Base-by-base conservation (phyloP, 2,888 invertebrate genomes). In the Octodonta nipae region DNA sequence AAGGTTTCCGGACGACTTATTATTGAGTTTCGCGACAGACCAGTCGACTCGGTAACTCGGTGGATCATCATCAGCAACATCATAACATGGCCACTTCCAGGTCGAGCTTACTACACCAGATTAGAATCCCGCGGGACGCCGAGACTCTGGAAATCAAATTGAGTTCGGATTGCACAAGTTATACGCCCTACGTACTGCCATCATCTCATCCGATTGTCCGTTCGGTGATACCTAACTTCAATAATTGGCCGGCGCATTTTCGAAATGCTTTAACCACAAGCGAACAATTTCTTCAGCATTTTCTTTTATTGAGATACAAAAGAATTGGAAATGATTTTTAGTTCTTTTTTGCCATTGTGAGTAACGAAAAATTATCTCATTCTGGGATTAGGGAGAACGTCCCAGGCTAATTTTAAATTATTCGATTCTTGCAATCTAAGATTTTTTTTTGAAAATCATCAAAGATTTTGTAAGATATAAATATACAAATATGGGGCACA, bases 1-100 rank as follows among this genome's bases (percentile, higher is more conserved):
- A 63, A 62, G 60, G 57, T 63, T 63, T 63, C 61, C 62, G 52
- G 58, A 51, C 55, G 58, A 62, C 56, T 61, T 61, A 60, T 60
- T 61, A 62, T 62, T 59, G 63, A 61, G 60, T 60, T 62, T 58
- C 55, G 55, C 54, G 51, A 42, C 49, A 33, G 37, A 49, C 36
- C n/a, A n/a, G n/a, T n/a, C n/a, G n/a, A n/a, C n/a, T n/a, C n/a
- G 42, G 42, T 46, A 44, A 45, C 45, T 45, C 43, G 43, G 22
- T 22, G 22, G n/a, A 22, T n/a, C 22, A 22, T 22, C 22, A 22
- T n/a, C 42, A 43, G 45, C 40, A 38, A 38, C 44, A 43, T 43
- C 45, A 43, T 45, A 53, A 51, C 54, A 55, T 54, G 58, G 56
- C 59, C 59, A 57, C 58, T 57, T 59, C 57, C 57, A 56, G 57